These are phyloP conservation scores for Eristalis tenax DNA, from an alignment of 2,888 invertebrate genomes.

Conservation along the genomic window DNA sequence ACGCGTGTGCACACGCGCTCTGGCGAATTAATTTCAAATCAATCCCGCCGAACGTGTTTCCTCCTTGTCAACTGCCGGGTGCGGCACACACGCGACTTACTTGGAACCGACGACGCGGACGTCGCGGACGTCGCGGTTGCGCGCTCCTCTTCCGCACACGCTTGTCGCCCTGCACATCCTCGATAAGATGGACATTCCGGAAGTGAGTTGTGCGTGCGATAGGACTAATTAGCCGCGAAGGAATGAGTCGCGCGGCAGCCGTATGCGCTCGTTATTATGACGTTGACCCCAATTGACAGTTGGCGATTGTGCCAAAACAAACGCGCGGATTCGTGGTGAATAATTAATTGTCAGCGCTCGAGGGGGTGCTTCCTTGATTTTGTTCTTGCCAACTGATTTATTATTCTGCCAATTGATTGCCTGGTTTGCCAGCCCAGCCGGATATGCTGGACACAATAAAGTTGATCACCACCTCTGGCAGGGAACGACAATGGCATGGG, in stretches of 20 bases:
- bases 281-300: constrained; percentile 62
- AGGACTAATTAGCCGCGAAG: constrained; percentile 61
- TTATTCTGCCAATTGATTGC: constrained; percentile 45
- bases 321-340: constrained; percentile 52
- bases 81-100: constrained; percentile 6
- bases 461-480: constrained; percentile 40
- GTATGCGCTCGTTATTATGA: constrained; percentile 50
- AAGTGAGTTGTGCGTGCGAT: constrained; percentile 59
- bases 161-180: neutral
- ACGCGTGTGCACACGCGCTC: constrained; percentile 54
- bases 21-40: constrained; percentile 66
- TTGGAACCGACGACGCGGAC: neutral
- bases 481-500: neutral
- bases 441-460: constrained; percentile 59
- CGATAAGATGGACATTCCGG: constrained; percentile 48
- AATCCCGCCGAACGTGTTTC: constrained; percentile 63
- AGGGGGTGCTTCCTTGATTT: constrained; percentile 46
- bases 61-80: constrained; percentile 25
- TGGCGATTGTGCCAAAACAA: constrained; percentile 61
- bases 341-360: constrained; percentile 49
- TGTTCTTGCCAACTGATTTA: constrained; percentile 49
- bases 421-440: constrained; percentile 26
- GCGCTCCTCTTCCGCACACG: neutral
- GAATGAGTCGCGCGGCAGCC: constrained; percentile 17
- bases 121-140: neutral